Evolutionary conservation across 2,113 vertebrate species (phyloP).

Genomic region (Elephas maximus): DNA sequence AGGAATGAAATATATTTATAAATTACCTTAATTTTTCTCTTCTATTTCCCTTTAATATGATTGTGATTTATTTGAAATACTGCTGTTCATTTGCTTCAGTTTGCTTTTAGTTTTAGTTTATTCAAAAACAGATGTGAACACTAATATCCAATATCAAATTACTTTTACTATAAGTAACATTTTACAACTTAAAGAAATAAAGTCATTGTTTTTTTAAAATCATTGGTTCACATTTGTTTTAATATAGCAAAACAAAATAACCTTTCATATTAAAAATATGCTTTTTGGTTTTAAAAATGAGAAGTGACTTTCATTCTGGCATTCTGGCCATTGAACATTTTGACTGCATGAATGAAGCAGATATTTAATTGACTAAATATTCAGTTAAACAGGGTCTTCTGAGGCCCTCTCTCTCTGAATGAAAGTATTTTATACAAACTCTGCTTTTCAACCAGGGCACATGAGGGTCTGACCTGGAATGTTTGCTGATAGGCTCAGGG

Average conservation of each 20-base stretch:
- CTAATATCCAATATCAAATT: neutral
- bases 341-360: neutral
- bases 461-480: neutral
- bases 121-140: neutral
- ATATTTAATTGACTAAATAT: slow-evolving; percentile 43
- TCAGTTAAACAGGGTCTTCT: neutral
- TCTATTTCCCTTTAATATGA: neutral
- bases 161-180: neutral
- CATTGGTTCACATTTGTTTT: neutral
- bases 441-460: neutral
- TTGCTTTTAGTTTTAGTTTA: neutral
- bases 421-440: slow-evolving; percentile 20
- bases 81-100: neutral
- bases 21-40: neutral
- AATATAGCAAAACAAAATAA: neutral
- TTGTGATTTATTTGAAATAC: neutral
- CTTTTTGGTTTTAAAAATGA: slow-evolving; percentile 17
- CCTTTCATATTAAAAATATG: neutral
- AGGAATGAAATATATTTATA: neutral
- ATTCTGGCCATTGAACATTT: neutral
- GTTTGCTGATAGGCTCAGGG: neutral
- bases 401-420: neutral
- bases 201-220: neutral
- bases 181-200: neutral
- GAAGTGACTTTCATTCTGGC: neutral